Base-by-base conservation (phyloP, 2,797 vertebrate species). In the Thamnophis elegans region DNA sequence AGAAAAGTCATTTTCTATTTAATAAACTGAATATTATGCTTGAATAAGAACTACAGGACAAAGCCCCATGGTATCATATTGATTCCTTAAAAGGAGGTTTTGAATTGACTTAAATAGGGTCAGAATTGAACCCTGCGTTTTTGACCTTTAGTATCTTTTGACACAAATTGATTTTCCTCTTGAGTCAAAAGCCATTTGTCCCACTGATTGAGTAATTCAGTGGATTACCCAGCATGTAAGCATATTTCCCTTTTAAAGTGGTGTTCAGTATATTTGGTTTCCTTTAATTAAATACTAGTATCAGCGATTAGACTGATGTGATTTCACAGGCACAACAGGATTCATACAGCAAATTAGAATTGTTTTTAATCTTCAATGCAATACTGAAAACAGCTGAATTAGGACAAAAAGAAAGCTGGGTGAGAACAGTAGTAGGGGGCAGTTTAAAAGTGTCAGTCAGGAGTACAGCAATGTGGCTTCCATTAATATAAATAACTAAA, bases 401-500 rank as follows among this genome's bases (percentile, higher is more conserved):
- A 94, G 62, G 89, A 78, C 0, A 0, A 85, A 90, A 51, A 90
- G 85, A 85, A 0, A 68, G 26, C 89, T 93, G 60, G 55, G 73
- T 73, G 93, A 88, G 42, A 36, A 89, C 58, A 6, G 53, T 93
- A 0, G 0, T 92, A 91, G 94, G 91, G 90, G 93, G 20, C 54
- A 73, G 93, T 93, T 94, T 94, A 53, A 95, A 94, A 94, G 53
- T 1, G 0, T 6, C 91, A 47, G n/a, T 82, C 85, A 28, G 3
- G 73, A 65, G 94, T 93, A 95, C 92, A 94, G 88, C 78, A 85
- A 93, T 16, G 28, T 0, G 2, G 92, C 85, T 94, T 47, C 58
- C 73, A 89, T 95, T 95, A 96, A 28, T 85, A 93, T 89, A 95
- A 95, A 96, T 96, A 92, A 95, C 73, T 93, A 91, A 94, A 94